Evolutionary conservation across 92 coral and sea anemone genomes (phyloP).

Genomic region (Porites divaricata): DNA sequence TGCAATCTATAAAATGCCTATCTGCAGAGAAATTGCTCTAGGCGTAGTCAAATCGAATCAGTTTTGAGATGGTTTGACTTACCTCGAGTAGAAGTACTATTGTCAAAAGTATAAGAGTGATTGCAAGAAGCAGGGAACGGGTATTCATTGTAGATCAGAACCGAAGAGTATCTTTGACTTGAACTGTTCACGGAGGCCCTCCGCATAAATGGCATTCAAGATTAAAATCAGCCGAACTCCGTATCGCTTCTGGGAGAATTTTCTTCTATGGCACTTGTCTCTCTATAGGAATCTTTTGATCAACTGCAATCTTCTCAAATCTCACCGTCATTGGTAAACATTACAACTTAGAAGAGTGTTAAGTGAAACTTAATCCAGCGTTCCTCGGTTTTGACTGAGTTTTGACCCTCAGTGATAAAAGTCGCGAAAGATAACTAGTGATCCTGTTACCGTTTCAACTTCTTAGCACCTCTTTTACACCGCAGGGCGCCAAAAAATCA

Average conservation of each 20-base stretch:
- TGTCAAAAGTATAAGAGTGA: neutral
- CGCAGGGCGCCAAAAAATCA: slow-evolving; percentile 2
- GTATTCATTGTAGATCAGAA: slow-evolving; percentile 1
- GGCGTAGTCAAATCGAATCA: neutral
- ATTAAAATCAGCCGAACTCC: slow-evolving; percentile 15
- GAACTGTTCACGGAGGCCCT: slow-evolving; percentile 10
- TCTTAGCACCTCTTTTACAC: slow-evolving; percentile 47
- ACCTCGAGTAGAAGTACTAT: slow-evolving; percentile 18
- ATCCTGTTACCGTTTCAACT: slow-evolving; percentile 31
- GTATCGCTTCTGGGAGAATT: slow-evolving; percentile 11
- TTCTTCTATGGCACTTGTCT: neutral
- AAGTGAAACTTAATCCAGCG: slow-evolving; percentile 35
- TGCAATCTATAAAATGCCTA: neutral
- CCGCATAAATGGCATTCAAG: slow-evolving; percentile 27
- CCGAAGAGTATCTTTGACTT: slow-evolving; percentile 6
- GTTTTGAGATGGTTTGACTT: neutral
- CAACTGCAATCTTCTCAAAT: slow-evolving; percentile 25
- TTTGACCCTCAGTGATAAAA: slow-evolving; percentile 17
- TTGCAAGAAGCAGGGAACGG: slow-evolving; percentile 10
- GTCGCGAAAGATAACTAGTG: slow-evolving; percentile 27
- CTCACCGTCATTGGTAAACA: neutral
- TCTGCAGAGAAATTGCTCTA: neutral
- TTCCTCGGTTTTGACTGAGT: slow-evolving; percentile 14
- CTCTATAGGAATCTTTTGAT: neutral
- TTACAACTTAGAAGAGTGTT: slow-evolving; percentile 15